A percentile compares a stretch with the other conserved stretches of the same genome.
phyloP scores from a whole-genome alignment of 1,140 invertebrate species.

The Zaprionus taronus region DNA sequence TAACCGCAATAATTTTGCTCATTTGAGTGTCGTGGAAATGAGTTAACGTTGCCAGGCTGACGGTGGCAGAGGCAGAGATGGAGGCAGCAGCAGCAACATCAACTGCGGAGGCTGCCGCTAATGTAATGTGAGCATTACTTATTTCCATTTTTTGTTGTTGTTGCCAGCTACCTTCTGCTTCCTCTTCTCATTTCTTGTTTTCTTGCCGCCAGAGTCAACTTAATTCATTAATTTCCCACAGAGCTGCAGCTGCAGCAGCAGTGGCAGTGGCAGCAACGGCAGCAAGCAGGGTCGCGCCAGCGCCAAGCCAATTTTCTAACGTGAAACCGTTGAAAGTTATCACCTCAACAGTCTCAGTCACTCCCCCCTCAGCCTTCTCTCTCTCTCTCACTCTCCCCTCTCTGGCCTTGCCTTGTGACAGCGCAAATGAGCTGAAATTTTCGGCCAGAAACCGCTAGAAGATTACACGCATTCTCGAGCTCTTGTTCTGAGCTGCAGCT shows the following conservation, averaged over 20 bases:
- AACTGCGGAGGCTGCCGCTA: conserved; percentile 38
- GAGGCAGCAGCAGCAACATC: conserved; percentile 28
- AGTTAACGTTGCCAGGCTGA: conserved; percentile 77
- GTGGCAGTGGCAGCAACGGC: conserved; percentile 8
- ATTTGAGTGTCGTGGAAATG: conserved; percentile 83
- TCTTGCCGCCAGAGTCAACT: conserved; percentile 54
- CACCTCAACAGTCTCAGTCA: conserved; percentile 52
- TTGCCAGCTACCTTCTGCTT: conserved; percentile 15
- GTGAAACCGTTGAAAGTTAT: conserved; percentile 82
- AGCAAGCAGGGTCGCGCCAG: conserved; percentile 15
- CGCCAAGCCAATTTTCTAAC: conserved; percentile 70
- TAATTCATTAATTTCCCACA: conserved; percentile 83
- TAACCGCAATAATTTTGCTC: conserved; percentile 83
- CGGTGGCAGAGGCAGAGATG: conserved; percentile 14
- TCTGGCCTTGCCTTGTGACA: conserved; percentile 10
- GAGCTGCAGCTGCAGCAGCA: conserved; percentile 34
- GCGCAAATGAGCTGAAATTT: conserved; percentile 50
- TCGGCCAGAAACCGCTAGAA: conserved; percentile 53
- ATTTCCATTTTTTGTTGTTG: conserved; percentile 65
- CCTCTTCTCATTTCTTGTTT: conserved; percentile 38
- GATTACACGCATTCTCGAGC: conserved; percentile 43
- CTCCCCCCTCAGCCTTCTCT: not conserved
- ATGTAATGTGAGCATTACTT: conserved; percentile 81
- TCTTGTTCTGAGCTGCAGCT: conserved; percentile 7
- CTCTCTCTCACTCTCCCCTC: too few species aligned